Evolutionary conservation across 2,113 vertebrate genomes (phyloP), one percentile per base, ranked within the genome.

Genomic region (Ifrita kowaldi): DNA sequence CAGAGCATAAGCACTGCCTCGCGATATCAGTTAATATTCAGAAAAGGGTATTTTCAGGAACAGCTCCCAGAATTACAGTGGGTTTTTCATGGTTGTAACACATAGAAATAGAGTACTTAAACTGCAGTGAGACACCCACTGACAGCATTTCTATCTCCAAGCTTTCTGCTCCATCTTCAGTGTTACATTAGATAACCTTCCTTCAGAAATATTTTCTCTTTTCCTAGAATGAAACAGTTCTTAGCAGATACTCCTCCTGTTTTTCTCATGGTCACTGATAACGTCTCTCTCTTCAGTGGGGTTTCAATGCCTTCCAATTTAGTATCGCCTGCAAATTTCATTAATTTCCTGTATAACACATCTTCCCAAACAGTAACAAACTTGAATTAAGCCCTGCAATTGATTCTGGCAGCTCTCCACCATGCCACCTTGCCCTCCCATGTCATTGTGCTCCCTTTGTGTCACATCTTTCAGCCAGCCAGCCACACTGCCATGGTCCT

Each of bases 401-500:
- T 64, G 84, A 76, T 90, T 75, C 74, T 79, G 82, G 74, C 62
- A 76, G 62, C 49, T 70, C 64, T 84, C 73, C 23, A 33, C 35
- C 65, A 68, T 24, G 56, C 20, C 76, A n/a, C 39, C 13, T 55
- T 3, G 0, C 20, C 41, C 78, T 64, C 47, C 41, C 47, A 13
- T 2, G 0, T 67, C 49, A 77, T 4, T 32, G 56, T 14, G 4
- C 9, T 63, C 33, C 47, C 44, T 67, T 68, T 80, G 21, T 50
- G 35, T 46, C 30, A 67, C 33, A 33, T 12, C 39, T 42, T 79
- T 35, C 69, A 60, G 52, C 23, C 80, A 94, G 68, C 32, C 27
- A 69, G 33, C 13, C 57, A 71, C 6, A 20, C 9, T 1, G 1
- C 20, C 4, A 1, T 1, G 2, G 44, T 33, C 62, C 60, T 56